Conservation (phyloP, 2,888 invertebrate genomes). For the Nomada ruficornis region DNA sequence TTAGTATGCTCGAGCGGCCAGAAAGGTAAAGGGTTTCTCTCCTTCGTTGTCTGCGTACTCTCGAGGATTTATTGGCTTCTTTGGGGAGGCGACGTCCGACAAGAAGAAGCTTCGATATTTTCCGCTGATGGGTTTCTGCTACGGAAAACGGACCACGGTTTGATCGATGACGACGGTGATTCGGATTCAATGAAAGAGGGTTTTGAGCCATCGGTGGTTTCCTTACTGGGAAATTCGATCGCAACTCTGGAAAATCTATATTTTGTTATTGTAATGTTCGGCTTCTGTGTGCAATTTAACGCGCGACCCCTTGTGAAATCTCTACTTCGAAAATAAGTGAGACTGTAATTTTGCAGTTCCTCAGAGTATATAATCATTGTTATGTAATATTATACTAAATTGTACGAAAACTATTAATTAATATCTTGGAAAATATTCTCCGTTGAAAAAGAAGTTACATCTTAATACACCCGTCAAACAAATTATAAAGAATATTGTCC, state of each 20-base stretch:
- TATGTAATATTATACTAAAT: too few relatives aligned
- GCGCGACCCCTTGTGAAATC: too few relatives aligned
- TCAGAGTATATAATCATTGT: too few relatives aligned
- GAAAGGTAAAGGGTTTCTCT: slow-evolving; percentile 33
- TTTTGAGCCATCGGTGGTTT: background rate
- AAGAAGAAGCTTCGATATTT: background rate
- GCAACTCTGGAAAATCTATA: background rate
- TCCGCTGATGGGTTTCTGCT: slow-evolving; percentile 2
- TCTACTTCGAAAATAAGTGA: too few relatives aligned
- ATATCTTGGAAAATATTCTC: too few relatives aligned
- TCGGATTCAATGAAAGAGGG: background rate
- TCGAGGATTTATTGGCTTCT: slow-evolving; percentile 37
- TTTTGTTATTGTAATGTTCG: too few relatives aligned
- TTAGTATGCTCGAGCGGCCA: slow-evolving; percentile 23
- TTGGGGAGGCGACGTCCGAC: slow-evolving; percentile 5
- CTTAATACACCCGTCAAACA: too few relatives aligned
- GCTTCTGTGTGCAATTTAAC: too few relatives aligned
- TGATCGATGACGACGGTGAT: background rate
- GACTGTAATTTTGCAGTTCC: too few relatives aligned
- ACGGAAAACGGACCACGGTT: slow-evolving; percentile 18
- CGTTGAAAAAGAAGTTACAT: too few relatives aligned
- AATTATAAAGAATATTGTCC: too few relatives aligned
- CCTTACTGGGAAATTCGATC: slow-evolving; percentile 3
- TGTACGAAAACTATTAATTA: too few relatives aligned
- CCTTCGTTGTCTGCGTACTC: slow-evolving; percentile 17